phyloP scores from a whole-genome alignment of 2,113 vertebrate genomes.

The Petaurus breviceps region DNA sequence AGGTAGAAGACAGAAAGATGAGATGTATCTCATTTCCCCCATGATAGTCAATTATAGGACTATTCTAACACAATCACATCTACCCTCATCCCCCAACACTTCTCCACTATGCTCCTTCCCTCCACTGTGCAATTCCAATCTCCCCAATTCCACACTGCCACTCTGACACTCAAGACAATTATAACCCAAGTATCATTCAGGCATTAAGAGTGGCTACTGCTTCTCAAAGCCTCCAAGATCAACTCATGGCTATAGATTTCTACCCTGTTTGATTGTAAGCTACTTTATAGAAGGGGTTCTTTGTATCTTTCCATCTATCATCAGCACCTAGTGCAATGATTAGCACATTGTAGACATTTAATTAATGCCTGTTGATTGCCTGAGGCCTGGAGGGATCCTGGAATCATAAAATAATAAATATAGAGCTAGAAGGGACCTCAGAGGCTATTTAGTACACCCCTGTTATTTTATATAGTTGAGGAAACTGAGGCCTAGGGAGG shows the following conservation, averaged over 20 bases:
- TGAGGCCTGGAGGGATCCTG: neutral
- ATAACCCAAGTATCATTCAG: neutral
- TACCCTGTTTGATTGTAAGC: neutral
- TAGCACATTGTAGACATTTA: neutral
- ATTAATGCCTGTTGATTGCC: neutral
- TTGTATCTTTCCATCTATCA: neutral
- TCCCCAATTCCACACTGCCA: neutral
- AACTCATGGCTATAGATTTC: neutral
- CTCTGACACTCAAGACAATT: neutral
- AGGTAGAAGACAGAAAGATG: neutral
- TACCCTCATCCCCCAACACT: neutral
- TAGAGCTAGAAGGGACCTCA: neutral
- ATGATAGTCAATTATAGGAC: neutral
- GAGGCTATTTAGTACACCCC: neutral
- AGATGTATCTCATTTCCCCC: neutral
- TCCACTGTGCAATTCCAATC: neutral
- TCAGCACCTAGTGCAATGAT: neutral
- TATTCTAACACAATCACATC: neutral
- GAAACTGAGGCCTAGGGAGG: neutral
- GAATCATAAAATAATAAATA: neutral
- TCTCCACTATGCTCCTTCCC: neutral
- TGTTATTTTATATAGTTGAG: neutral
- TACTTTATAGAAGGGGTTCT: neutral
- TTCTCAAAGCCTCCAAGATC: neutral
- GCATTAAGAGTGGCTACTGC: neutral